A percentile compares a stretch with the other conserved stretches of the same genome.
phyloP scores from a whole-genome alignment of 2,797 vertebrate species.

The Hylomyscus alleni region DNA sequence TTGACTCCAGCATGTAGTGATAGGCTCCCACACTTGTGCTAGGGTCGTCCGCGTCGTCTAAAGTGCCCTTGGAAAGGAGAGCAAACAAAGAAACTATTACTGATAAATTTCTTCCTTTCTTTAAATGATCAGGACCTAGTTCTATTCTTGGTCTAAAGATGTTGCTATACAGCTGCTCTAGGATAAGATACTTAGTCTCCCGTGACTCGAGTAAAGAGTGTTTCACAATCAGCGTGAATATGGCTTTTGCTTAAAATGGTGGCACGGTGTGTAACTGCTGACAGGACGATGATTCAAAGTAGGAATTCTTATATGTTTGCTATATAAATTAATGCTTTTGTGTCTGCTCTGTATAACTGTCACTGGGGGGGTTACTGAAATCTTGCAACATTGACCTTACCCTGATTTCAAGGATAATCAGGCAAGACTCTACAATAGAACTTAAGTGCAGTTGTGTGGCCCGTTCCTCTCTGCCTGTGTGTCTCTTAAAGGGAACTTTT shows the following conservation, averaged over 20 bases:
- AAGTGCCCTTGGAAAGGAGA: constrained; percentile 90
- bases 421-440: neutral
- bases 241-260: constrained; percentile 32
- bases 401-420: neutral
- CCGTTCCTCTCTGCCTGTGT: neutral
- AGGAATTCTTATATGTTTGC: neutral
- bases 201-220: neutral
- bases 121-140: neutral
- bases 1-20: constrained; percentile 93
- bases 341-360: neutral
- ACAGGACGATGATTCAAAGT: constrained; percentile 30
- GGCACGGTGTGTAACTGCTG: neutral
- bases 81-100: constrained; percentile 44
- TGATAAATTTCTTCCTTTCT: neutral
- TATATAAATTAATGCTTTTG: neutral
- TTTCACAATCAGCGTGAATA: constrained; percentile 23
- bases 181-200: constrained; percentile 38
- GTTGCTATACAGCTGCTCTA: neutral
- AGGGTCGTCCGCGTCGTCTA: constrained; percentile 92
- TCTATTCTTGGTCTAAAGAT: neutral
- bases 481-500: constrained; percentile 55
- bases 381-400: neutral
- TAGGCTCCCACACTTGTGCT: constrained; percentile 95
- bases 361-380: neutral
- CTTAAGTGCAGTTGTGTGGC: neutral